Base-by-base conservation (phyloP, 1,140 invertebrate genomes). In the Whitmania pigra region DNA sequence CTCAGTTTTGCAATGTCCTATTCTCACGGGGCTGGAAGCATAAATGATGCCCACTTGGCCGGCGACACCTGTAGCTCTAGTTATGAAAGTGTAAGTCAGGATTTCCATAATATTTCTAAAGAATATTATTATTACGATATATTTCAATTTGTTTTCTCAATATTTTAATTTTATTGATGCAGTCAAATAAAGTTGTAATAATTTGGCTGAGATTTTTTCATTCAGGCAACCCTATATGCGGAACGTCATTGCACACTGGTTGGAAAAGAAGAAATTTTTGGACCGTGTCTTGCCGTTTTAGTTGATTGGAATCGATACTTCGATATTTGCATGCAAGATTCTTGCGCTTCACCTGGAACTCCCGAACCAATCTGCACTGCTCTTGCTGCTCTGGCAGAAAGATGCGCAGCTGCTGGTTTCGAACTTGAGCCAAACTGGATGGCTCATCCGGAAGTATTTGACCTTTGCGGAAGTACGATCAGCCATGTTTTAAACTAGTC, bases 221-320 rank as follows among this genome's bases (percentile, higher is more conserved):
- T 20, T 22, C 0, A 36, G 20, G 31, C 43, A 67, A n/a, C 31
- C 20, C 20, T 67, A 67, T 67, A 68, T 53, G 67, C 40, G 5
- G n/a, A 68, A 49, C 43, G 43, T 17, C 43, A 49, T 49, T 72
- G 57, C 31, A 36, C 31, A 72, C 11, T 72, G 18, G 31, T 69
- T 69, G 72, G 72, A 43, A 69, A 73, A 20, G 53, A 27, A 31
- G 29, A 31, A 43, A 67, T 72, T 29, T 72, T 67, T 36, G 71
- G 66, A 20, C n/a, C 43, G 9, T 72, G 71, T 31, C 43, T 53
- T 15, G 53, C 66, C 15, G 63, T 63, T 25, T 40, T 72, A 29
- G 43, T 49, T 49, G 71, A 72, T 9, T 72, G 71, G 71, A 72
- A 49, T 20, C 29, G 27, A 18, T 72, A 72, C 43, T 66, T 40